Base-by-base conservation (phyloP, 2,113 vertebrate species). In the Barbus barbus region DNA sequence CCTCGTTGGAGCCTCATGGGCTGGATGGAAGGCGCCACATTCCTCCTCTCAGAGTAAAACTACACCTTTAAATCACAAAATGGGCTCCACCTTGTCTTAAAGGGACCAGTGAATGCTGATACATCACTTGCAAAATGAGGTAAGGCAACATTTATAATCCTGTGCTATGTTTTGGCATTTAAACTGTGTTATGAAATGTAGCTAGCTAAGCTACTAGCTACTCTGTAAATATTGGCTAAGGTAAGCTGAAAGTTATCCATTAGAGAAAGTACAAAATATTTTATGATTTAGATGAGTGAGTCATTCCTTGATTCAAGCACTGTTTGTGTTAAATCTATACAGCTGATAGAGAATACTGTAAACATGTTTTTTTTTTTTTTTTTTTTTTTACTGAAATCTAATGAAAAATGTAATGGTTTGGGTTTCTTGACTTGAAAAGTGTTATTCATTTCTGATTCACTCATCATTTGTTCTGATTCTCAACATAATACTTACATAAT, bases 21-120 rank as follows among this genome's bases (percentile, higher is more conserved):
- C 67, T 38, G 63, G 85, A 79, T 84, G 76, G 91, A 84, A 46
- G 44, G 78, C 60, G 86, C 85, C 87, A 74, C 41, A 26, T 28
- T 61, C 61, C n/a, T n/a, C n/a, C 48, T 53, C 46, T 48, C 33
- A 24, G 11, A 28, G 44, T 67, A 48, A 38, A 81, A 41, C 67
- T 20, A 82, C 73, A 78, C 13, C 13, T 51, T 63, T 67, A 48
- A 38, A 76, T 80, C 60, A 67, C 38, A 16, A 67, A 67, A 51
- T 26, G 41, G 26, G n/a, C 38, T 67, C 26, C 18, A 20, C 60
- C 24, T 65, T 46, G 38, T 80, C n/a, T 65, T 48, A 80, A 65
- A 31, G 38, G 26, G 20, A 33, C 12, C 41, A 31, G 56, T 24
- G 26, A 48, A 48, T 80, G 38, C 9, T 63, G 78, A 31, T 51